Conservation (phyloP, 2,888 invertebrate genomes). For the Aromia moschata region DNA sequence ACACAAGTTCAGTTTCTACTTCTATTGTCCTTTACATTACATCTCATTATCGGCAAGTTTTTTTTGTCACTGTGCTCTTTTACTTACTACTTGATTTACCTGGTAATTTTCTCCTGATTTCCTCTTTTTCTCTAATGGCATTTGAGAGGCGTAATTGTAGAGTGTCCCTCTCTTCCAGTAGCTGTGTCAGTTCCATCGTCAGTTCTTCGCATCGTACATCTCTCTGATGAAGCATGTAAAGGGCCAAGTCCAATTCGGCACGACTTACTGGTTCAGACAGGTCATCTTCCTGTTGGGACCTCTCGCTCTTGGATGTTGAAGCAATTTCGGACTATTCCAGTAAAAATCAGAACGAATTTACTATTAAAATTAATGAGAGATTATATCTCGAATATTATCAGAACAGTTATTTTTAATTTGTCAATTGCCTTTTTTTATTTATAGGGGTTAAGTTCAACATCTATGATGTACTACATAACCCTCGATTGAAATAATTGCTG, state of each 20-base stretch:
- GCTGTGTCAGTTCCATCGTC: conserved; percentile 82
- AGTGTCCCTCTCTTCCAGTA: conserved; percentile 86
- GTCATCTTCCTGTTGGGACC: conserved; percentile 41
- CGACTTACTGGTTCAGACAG: conserved; percentile 57
- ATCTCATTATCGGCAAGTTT: no score
- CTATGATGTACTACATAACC: no score
- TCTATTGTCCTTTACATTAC: no score
- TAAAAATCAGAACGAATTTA: background rate
- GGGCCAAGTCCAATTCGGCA: conserved; percentile 80
- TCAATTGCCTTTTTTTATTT: no score
- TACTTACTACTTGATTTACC: no score
- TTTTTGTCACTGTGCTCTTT: no score
- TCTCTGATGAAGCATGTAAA: conserved; percentile 86
- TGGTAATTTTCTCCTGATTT: conserved; percentile 60
- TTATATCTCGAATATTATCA: no score
- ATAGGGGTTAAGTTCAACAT: no score
- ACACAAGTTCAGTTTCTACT: no score
- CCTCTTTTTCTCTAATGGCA: conserved; percentile 79
- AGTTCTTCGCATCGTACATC: conserved; percentile 88
- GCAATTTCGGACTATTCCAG: conserved; percentile 4
- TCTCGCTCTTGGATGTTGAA: background rate
- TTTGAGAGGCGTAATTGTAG: conserved; percentile 84
- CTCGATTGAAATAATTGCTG: no score
- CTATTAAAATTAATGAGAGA: background rate
- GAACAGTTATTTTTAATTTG: no score